phyloP scores from a whole-genome alignment of 2,888 invertebrate genomes.

The Kryphioiulus occultus region DNA sequence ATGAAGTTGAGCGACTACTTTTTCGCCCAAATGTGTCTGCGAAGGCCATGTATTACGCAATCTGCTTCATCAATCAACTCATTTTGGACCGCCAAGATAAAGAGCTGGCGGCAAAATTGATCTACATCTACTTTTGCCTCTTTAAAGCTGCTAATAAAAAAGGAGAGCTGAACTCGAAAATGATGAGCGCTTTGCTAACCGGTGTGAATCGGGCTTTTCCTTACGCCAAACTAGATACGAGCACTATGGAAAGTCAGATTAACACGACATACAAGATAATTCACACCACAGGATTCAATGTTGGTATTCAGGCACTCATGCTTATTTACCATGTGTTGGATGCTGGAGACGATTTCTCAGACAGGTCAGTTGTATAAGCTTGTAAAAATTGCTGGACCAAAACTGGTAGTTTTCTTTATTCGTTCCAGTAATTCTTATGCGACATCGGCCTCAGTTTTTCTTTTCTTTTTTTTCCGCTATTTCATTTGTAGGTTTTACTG shows the following conservation, averaged over 20 bases:
- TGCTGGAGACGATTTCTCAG: constrained; percentile 62
- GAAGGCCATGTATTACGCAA: constrained; percentile 89
- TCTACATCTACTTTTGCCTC: constrained; percentile 92
- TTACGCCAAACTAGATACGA: constrained; percentile 72
- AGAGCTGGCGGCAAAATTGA: constrained; percentile 80
- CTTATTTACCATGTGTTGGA: constrained; percentile 73
- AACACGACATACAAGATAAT: constrained; percentile 82
- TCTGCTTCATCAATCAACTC: constrained; percentile 91
- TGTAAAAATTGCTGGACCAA: no score
- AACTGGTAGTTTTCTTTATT: constrained; percentile 42
- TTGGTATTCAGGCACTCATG: constrained; percentile 69
- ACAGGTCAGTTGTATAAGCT: constrained; percentile 68
- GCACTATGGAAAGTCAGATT: constrained; percentile 70
- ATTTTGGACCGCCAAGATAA: constrained; percentile 76
- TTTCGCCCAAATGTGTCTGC: constrained; percentile 85
- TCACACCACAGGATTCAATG: constrained; percentile 78
- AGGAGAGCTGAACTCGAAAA: constrained; percentile 81
- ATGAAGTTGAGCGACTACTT: constrained; percentile 88
- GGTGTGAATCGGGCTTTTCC: constrained; percentile 87
- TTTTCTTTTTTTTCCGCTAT: neutral
- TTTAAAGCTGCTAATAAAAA: constrained; percentile 88
- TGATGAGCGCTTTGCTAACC: constrained; percentile 82
- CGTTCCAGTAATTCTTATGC: no score
- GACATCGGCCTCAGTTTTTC: no score
- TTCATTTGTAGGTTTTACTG: constrained; percentile 74